Evolutionary conservation across 2,113 vertebrate species (phyloP).

Genomic region (Phalacrocorax pelagicus): DNA sequence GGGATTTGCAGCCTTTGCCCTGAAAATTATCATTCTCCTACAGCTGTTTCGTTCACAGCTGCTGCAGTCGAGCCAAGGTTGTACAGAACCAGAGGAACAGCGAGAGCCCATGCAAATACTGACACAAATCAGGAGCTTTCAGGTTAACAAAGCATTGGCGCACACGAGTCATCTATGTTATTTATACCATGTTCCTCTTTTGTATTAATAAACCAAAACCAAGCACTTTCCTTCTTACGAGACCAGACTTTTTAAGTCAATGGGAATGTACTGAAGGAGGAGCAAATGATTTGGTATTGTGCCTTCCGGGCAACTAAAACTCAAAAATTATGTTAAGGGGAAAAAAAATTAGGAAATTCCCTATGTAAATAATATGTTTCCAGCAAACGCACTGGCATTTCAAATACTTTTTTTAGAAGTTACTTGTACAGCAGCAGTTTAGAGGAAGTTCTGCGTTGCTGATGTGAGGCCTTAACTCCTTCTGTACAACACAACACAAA

Average conservation of each 20-base stretch:
- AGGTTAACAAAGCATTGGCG: background rate
- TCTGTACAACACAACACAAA: background rate
- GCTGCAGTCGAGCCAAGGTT: background rate
- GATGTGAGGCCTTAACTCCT: background rate
- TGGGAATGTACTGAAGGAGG: background rate
- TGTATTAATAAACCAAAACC: slow-evolving; percentile 1
- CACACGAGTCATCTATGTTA: background rate
- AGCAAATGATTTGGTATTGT: background rate
- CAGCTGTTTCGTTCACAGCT: background rate
- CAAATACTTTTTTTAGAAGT: background rate
- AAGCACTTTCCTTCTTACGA: slow-evolving; percentile 35
- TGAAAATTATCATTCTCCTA: rapidly evolving
- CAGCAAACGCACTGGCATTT: background rate
- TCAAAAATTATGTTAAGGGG: background rate
- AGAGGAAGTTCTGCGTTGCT: slow-evolving; percentile 23
- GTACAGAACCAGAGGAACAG: background rate
- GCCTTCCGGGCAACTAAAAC: background rate
- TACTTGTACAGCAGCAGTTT: background rate
- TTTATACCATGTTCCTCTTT: slow-evolving; percentile 55
- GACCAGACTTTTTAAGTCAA: background rate
- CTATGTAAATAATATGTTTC: background rate
- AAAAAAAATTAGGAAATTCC: background rate
- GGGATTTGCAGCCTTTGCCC: background rate
- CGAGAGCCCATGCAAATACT: background rate
- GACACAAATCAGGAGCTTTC: background rate